Conservation (phyloP, 2,113 vertebrate genomes). For the Ochotona curzoniae region DNA sequence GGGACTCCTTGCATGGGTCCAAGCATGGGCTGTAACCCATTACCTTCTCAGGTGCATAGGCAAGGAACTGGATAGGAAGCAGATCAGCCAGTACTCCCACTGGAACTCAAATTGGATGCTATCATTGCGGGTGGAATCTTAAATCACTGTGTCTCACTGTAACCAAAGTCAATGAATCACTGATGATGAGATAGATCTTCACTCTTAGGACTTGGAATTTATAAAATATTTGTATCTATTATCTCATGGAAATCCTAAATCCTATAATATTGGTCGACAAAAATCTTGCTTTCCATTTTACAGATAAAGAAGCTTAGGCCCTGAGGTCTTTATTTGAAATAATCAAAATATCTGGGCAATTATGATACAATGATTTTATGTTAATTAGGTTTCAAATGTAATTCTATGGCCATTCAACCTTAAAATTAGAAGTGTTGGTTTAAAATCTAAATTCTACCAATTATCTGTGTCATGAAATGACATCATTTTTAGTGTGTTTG, state of each 20-base stretch:
- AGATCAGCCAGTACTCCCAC: too few relatives aligned
- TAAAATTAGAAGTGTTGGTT: background rate
- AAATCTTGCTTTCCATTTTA: conserved; percentile 21
- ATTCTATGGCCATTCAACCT: conserved; percentile 33
- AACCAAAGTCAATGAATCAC: background rate
- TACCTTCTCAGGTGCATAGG: too few relatives aligned
- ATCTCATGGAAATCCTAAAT: background rate
- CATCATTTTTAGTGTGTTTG: background rate
- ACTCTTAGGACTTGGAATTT: background rate
- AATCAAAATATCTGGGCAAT: background rate
- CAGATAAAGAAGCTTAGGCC: background rate
- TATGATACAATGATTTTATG: background rate
- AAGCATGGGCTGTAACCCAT: too few relatives aligned
- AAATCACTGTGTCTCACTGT: too few relatives aligned
- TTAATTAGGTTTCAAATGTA: conserved; percentile 49
- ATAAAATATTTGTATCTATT: background rate
- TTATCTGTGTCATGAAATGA: background rate
- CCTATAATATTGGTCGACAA: background rate
- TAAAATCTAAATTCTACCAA: background rate
- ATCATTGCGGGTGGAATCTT: too few relatives aligned
- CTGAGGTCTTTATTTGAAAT: background rate
- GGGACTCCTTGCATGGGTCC: too few relatives aligned
- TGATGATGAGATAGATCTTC: conserved; percentile 17
- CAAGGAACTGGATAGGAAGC: too few relatives aligned
- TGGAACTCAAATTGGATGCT: too few relatives aligned